phyloP scores from a whole-genome alignment of 2,797 vertebrate species.

The Xiphophorus birchmanni region DNA sequence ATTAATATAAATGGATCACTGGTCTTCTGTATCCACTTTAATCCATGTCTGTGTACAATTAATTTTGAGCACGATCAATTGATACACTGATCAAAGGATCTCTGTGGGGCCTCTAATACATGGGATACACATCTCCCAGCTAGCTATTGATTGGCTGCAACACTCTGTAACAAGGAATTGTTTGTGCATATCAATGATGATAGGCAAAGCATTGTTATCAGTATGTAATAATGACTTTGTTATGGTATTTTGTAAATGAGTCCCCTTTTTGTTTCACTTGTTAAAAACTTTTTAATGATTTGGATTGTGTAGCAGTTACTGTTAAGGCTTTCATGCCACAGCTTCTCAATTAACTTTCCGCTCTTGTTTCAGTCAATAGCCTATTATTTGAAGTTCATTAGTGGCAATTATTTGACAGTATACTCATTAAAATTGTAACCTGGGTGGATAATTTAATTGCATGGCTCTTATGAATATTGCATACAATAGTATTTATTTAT shows the following conservation, averaged over 20 bases:
- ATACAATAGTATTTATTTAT: conserved; percentile 12
- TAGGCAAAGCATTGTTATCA: conserved; percentile 25
- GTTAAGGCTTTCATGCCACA: conserved; percentile 41
- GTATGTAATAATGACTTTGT: conserved; percentile 36
- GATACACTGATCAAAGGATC: conserved; percentile 67
- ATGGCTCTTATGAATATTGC: conserved; percentile 9
- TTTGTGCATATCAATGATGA: conserved; percentile 31
- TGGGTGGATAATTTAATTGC: conserved; percentile 46
- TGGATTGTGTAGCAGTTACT: conserved; percentile 3
- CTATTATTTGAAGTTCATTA: conserved; percentile 60
- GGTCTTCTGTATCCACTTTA: conserved; percentile 33
- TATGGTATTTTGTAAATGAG: conserved; percentile 17
- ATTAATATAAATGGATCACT: conserved; percentile 27
- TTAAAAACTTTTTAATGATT: conserved; percentile 39
- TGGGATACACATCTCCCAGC: conserved; percentile 57
- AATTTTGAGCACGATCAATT: conserved; percentile 58
- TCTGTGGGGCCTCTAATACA: conserved; percentile 49
- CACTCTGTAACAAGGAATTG: conserved; percentile 33
- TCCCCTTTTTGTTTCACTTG: conserved; percentile 29
- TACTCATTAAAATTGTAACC: conserved; percentile 46
- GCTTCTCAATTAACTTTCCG: conserved; percentile 45
- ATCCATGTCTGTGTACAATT: conserved; percentile 38
- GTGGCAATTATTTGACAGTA: conserved; percentile 46
- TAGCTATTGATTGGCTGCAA: conserved; percentile 73
- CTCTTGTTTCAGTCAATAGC: conserved; percentile 52